Evolutionary conservation across 2,113 vertebrate genomes (phyloP).

Genomic region (Ciconia boyciana): DNA sequence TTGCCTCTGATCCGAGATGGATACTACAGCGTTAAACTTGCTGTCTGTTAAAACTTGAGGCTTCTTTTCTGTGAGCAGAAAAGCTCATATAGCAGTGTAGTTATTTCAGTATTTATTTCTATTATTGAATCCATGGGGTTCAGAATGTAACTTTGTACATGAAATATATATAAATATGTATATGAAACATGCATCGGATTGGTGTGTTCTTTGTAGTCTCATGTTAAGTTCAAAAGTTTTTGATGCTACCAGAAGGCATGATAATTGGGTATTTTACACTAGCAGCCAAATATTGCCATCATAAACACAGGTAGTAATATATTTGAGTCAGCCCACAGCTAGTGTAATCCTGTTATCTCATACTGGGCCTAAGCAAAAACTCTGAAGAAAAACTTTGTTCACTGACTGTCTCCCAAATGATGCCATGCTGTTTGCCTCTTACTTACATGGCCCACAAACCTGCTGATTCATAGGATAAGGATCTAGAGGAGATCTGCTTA

Average conservation of each 20-base stretch:
- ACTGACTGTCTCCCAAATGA: not conserved
- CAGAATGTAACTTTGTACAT: conserved; percentile 99
- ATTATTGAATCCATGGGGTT: conserved; percentile 92
- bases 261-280: not conserved
- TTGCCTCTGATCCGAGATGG: conserved; percentile 76
- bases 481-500: not conserved
- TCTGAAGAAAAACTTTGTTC: not conserved
- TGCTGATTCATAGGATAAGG: not conserved
- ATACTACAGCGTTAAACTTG: conserved; percentile 73
- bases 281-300: not conserved
- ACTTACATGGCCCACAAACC: fast-evolving
- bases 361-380: not conserved
- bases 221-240: not conserved
- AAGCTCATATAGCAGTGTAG: conserved; percentile 82
- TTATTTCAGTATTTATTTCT: conserved; percentile 99
- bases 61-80: conserved; percentile 77
- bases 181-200: conserved; percentile 79
- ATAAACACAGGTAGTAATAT: not conserved
- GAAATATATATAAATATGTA: conserved; percentile 90
- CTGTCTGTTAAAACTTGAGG: conserved; percentile 78
- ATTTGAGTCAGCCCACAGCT: not conserved
- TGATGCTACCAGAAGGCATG: not conserved
- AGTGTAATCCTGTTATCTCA: not conserved
- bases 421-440: too few species aligned
- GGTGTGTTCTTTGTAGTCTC: conserved; percentile 69